Conservation (phyloP, 2,113 vertebrate species). For the Corynorhinus townsendii region DNA sequence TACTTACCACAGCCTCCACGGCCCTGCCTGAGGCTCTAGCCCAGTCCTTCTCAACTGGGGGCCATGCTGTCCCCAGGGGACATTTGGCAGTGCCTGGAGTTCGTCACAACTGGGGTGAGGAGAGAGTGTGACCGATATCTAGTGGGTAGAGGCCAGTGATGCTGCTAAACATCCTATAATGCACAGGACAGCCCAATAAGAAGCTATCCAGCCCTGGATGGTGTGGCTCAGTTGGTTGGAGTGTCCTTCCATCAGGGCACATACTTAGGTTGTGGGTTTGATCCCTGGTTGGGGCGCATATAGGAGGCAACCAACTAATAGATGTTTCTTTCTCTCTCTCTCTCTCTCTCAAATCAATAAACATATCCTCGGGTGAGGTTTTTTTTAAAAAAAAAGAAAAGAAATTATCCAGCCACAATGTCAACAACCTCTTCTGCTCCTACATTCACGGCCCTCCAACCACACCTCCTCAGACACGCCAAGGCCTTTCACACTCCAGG, state of each 20-base stretch:
- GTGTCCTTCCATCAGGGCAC: no score
- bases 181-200: not conserved
- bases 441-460: fast-evolving
- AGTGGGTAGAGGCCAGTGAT: not conserved
- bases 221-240: no score
- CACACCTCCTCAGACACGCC: not conserved
- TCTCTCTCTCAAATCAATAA: no score
- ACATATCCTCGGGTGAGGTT: no score
- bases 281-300: no score
- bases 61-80: not conserved
- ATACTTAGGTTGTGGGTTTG: no score
- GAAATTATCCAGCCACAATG: not conserved
- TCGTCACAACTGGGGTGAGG: not conserved
- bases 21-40: not conserved
- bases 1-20: not conserved
- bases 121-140: not conserved
- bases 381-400: no score
- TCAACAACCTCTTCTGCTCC: not conserved
- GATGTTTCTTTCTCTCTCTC: no score
- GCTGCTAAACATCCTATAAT: not conserved
- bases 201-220: not conserved
- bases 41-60: not conserved
- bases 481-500: not conserved
- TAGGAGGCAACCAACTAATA: no score
- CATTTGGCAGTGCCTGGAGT: not conserved